These are phyloP conservation scores for Stegodyphus mimosarum DNA, from an alignment of 1,140 invertebrate species.

Conservation along the genomic window DNA sequence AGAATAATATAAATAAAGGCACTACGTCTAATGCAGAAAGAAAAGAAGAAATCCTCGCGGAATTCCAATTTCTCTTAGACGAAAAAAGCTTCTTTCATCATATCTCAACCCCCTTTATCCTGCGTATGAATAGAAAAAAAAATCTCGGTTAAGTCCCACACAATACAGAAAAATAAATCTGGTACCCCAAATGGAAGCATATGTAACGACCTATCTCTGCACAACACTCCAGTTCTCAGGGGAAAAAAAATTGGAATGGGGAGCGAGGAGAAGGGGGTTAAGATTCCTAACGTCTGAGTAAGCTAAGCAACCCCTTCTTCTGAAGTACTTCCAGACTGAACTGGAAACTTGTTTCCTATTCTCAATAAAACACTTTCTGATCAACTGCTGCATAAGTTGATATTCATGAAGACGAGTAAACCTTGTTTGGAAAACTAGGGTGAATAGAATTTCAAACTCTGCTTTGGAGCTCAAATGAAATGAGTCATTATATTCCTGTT, in stretches of 20 bases:
- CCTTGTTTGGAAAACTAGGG: background rate
- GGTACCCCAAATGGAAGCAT: background rate
- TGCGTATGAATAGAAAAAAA: too few species aligned
- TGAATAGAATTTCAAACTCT: background rate
- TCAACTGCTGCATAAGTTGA: slow-evolving; percentile 41
- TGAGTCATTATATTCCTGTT: background rate
- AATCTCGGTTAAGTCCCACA: background rate
- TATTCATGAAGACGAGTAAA: slow-evolving; percentile 31
- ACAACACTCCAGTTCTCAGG: background rate
- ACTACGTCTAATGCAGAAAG: background rate
- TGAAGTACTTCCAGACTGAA: background rate
- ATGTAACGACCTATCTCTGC: background rate
- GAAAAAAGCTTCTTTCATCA: too few species aligned
- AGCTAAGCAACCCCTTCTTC: background rate
- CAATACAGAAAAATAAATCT: slow-evolving; percentile 14
- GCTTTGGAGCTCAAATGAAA: too few species aligned
- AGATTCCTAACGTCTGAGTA: too few species aligned
- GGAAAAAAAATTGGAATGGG: background rate
- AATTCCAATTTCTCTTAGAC: background rate
- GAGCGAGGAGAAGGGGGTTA: too few species aligned
- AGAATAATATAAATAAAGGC: background rate
- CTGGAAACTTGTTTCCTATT: slow-evolving; percentile 23
- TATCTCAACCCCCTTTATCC: too few species aligned
- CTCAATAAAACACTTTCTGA: slow-evolving; percentile 41
- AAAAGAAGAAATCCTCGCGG: background rate